Percentiles rank a stretch among this genome's conserved stretches.
Conservation (phyloP, 37 sponge, comb jelly and placozoan species). For the Agelas oroides region DNA sequence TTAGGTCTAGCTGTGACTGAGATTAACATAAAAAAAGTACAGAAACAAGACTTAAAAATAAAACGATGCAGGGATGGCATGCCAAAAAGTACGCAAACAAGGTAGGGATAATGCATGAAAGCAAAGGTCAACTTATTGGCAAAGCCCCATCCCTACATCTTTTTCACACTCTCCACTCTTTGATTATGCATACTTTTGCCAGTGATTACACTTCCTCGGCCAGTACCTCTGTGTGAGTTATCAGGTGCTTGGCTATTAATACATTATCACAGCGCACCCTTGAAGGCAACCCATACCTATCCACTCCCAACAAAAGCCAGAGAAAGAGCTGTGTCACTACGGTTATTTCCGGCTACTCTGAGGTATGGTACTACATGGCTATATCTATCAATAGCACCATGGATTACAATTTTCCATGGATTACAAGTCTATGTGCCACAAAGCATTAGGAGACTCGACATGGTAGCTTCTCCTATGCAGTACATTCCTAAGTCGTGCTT, state of each 20-base stretch:
- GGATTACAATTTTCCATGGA: conserved; percentile 73
- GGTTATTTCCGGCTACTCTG: conserved; percentile 28
- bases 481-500: conserved; percentile 24
- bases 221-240: neutral
- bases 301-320: neutral
- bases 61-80: too few species aligned
- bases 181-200: neutral
- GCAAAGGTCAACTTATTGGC: too few species aligned
- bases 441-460: conserved; percentile 68
- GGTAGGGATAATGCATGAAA: too few species aligned
- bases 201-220: neutral
- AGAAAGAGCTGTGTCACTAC: neutral
- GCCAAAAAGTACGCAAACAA: too few species aligned
- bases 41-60: too few species aligned
- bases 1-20: too few species aligned
- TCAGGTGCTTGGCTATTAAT: neutral
- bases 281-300: neutral
- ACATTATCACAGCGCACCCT: neutral
- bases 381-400: conserved; percentile 60
- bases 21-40: too few species aligned
- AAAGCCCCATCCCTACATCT: too few species aligned
- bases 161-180: neutral
- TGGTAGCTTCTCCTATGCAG: conserved; percentile 54
- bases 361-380: conserved; percentile 32
- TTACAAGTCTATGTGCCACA: conserved; percentile 74